Conservation (phyloP, 2,797 vertebrate genomes). For the Octomys mimax region DNA sequence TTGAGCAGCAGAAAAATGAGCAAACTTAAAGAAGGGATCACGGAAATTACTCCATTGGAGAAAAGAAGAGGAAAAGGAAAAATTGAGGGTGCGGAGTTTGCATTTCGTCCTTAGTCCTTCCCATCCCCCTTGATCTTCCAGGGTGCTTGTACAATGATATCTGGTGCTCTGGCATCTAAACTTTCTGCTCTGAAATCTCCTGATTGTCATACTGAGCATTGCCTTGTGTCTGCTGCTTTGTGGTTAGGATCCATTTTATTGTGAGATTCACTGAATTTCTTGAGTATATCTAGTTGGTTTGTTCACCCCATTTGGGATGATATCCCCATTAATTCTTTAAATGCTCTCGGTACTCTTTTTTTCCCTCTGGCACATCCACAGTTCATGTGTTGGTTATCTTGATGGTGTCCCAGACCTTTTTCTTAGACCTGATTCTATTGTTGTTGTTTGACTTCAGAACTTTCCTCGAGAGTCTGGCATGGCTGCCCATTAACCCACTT, state of each 20-base stretch:
- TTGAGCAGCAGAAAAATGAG: neutral
- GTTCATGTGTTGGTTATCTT: neutral
- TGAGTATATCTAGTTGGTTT: neutral
- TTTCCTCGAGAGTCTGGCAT: neutral
- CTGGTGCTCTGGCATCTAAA: neutral
- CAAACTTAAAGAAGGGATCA: neutral
- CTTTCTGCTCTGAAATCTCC: neutral
- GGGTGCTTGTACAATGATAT: neutral
- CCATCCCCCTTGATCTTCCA: neutral
- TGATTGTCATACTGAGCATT: neutral
- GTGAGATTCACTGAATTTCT: neutral
- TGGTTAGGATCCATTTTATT: neutral
- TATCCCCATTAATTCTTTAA: neutral
- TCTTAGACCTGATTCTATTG: neutral
- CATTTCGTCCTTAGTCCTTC: neutral
- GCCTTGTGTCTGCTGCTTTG: neutral
- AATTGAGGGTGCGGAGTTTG: neutral
- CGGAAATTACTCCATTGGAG: too few relatives aligned
- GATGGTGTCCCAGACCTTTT: neutral
- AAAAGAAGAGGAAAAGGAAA: neutral
- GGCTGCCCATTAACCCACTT: neutral
- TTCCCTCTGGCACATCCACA: neutral
- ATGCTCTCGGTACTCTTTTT: neutral
- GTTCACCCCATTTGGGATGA: neutral
- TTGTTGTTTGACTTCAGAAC: neutral